A percentile compares a stretch with the other conserved stretches of the same genome.
Evolutionary conservation across 2,797 vertebrate genomes (phyloP).

Genomic region (Squalus acanthias): DNA sequence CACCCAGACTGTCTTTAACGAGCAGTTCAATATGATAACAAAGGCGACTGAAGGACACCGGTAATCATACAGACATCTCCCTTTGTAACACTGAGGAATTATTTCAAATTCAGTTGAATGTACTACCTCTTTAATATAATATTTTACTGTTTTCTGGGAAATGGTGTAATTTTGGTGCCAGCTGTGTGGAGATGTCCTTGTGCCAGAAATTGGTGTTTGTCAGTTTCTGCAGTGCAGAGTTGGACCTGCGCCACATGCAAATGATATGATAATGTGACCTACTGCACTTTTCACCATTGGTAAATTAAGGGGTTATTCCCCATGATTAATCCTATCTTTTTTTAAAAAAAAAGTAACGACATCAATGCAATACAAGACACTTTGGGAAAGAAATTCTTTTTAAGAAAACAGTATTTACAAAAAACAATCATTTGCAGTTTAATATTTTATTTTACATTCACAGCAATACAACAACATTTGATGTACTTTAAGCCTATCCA

Average conservation of each 20-base stretch:
- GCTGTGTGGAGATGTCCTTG: constrained; percentile 8
- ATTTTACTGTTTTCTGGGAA: background rate
- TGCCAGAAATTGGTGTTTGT: constrained; percentile 37
- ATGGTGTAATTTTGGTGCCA: constrained; percentile 22
- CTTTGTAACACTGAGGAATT: background rate
- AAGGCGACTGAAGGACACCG: background rate
- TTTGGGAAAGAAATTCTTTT: background rate
- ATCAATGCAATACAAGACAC: background rate
- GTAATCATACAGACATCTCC: background rate
- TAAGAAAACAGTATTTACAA: background rate
- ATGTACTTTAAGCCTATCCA: background rate
- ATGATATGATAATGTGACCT: constrained; percentile 33
- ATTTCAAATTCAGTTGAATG: background rate
- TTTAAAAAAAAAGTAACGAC: background rate
- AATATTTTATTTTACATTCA: background rate
- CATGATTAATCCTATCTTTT: background rate
- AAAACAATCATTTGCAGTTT: background rate
- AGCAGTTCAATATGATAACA: background rate
- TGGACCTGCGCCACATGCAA: constrained; percentile 22
- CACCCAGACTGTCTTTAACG: background rate
- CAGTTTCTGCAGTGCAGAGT: constrained; percentile 30
- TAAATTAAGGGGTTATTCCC: constrained; percentile 27
- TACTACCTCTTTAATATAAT: background rate
- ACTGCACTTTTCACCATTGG: constrained; percentile 30
- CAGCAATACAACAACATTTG: background rate